These are phyloP conservation scores for Psilopsiagon aurifrons DNA, from an alignment of 2,113 vertebrate species.

Conservation along the genomic window DNA sequence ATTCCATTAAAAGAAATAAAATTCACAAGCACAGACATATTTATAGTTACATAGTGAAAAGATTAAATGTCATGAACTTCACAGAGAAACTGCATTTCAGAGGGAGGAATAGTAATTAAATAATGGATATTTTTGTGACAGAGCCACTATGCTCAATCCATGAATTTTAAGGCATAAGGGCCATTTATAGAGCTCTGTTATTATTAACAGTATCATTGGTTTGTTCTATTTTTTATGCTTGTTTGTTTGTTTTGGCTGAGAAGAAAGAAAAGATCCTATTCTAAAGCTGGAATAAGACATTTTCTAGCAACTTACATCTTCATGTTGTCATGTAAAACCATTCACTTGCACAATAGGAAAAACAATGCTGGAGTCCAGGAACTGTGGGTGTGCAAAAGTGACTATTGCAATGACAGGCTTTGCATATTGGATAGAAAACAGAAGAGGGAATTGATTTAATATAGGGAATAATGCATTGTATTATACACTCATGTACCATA, in stretches of 20 bases:
- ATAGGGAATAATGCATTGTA: background rate
- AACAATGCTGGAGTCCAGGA: background rate
- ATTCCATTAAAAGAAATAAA: background rate
- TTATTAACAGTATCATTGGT: background rate
- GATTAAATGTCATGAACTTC: background rate
- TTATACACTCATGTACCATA: background rate
- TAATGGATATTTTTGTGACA: background rate
- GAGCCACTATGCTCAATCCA: background rate
- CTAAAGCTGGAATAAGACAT: background rate
- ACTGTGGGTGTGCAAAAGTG: background rate
- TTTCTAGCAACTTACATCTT: background rate
- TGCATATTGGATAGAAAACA: background rate
- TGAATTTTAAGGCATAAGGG: background rate
- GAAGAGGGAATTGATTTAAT: conserved; percentile 21
- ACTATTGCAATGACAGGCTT: background rate
- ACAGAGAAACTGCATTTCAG: background rate
- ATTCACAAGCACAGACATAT: background rate
- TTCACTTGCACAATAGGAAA: background rate
- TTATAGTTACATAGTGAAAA: background rate
- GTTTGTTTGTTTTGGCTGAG: background rate
- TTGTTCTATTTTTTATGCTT: background rate
- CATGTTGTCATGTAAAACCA: background rate
- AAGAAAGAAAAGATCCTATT: background rate
- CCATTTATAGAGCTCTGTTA: background rate
- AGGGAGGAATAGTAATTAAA: background rate